phyloP scores from a whole-genome alignment of 1,140 invertebrate genomes.

The Medauroidea extradentata region DNA sequence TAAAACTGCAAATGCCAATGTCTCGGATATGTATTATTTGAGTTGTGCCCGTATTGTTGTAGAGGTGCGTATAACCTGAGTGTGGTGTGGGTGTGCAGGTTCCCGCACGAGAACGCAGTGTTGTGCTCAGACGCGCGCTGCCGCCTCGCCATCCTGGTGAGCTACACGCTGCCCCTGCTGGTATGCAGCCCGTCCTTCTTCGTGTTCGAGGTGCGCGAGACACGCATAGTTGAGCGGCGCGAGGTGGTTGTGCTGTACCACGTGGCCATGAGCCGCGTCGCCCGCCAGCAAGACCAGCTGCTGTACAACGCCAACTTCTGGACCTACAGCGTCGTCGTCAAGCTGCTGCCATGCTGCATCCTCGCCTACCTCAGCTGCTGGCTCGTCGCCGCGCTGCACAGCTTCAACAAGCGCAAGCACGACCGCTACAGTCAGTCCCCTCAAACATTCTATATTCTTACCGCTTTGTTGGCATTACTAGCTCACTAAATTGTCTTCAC shows the following conservation, averaged over 20 bases:
- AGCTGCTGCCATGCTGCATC: constrained; percentile 76
- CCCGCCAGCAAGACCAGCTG: constrained; percentile 21
- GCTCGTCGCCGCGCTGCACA: constrained; percentile 59
- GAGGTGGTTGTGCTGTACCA: constrained; percentile 54
- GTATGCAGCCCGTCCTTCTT: constrained; percentile 83
- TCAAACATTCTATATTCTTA: no score
- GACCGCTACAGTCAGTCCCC: background rate
- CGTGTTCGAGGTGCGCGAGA: constrained; percentile 54
- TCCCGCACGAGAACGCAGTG: constrained; percentile 66
- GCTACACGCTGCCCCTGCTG: constrained; percentile 76
- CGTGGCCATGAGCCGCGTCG: constrained; percentile 52
- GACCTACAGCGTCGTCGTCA: constrained; percentile 81
- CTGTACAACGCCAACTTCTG: constrained; percentile 64
- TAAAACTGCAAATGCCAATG: no score
- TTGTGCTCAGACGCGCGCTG: constrained; percentile 74
- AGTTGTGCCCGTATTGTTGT: no score
- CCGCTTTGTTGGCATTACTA: no score
- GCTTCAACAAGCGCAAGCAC: background rate
- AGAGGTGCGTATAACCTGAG: no score
- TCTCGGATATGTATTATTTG: no score
- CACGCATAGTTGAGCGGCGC: constrained; percentile 43
- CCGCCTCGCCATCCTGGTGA: constrained; percentile 65
- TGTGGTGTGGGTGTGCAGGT: no score
- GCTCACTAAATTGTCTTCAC: no score
- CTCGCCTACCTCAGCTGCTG: constrained; percentile 76